Evolutionary conservation across 1,140 invertebrate genomes (phyloP), one percentile per base, ranked within the genome.

Genomic region (Bombyx mandarina): DNA sequence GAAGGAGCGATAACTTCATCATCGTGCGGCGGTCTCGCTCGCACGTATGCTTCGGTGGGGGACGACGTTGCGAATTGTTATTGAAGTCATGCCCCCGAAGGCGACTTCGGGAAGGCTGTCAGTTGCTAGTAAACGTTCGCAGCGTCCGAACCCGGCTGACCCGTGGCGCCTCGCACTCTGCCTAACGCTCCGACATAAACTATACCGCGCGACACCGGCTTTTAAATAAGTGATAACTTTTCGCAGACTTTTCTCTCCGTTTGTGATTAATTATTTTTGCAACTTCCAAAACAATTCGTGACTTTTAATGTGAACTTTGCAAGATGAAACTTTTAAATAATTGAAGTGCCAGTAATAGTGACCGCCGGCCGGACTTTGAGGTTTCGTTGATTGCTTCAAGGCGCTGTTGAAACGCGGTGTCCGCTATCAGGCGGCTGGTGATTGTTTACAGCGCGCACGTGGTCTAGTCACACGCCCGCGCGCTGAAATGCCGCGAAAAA

Each of bases 31-130:
- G 70, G 61, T 86, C 83, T 84, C 80, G 60, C 77, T 83, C 80
- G 73, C 82, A 77, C 82, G 71, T 71, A 70, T 71, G 76, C 70
- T 68, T 65, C 78, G 79, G 81, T 82, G 83, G 83, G 82, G 81
- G 83, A 83, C 83, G 79, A 86, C 80, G 79, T 86, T 86, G 83
- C 83, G 83, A 86, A 86, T 86, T 86, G 83, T 86, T 86, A 86
- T 86, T 84, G 83, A 84, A 86, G 83, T 86, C 83, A 84, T 84
- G 81, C 81, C 83, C 83, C 83, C 81, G 80, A 84, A 86, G 83
- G 82, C 83, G 82, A 86, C 80, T 85, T 83, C 80, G 81, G 83
- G 83, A 86, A 85, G 83, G 81, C 83, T 85, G 80, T 86, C 83
- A 86, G 83, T 86, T 82, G 82, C 74, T 82, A 75, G 74, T 82